These are phyloP conservation scores for Peromyscus maniculatus DNA, from an alignment of 2,113 vertebrate species.

Conservation along the genomic window DNA sequence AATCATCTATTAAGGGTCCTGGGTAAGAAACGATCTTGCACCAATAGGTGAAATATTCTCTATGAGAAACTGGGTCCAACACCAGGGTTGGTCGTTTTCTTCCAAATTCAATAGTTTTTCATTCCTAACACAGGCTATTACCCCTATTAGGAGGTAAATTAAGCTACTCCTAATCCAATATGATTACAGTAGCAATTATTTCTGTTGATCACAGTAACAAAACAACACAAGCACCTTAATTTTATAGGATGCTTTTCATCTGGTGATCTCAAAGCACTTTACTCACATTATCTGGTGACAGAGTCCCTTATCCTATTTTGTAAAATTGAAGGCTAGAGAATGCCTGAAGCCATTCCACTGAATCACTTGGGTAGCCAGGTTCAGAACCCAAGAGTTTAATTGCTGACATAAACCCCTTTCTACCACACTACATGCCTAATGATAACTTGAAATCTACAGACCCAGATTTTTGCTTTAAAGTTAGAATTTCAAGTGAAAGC, in stretches of 20 bases:
- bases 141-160: background rate
- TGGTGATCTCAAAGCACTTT: conserved; percentile 74
- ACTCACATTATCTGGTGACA: conserved; percentile 79
- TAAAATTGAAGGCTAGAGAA: conserved; percentile 73
- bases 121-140: conserved; percentile 11
- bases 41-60: background rate
- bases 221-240: conserved; percentile 59
- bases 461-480: conserved; percentile 25
- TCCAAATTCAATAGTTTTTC: conserved; percentile 38
- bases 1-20: conserved; percentile 19
- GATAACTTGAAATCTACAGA: background rate
- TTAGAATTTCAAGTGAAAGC: conserved; percentile 42
- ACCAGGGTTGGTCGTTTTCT: background rate
- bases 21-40: conserved; percentile 11
- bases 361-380: conserved; percentile 84
- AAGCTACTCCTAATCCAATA: conserved; percentile 52
- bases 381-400: conserved; percentile 71
- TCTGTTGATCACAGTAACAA: conserved; percentile 70
- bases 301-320: conserved; percentile 65
- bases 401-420: conserved; percentile 37
- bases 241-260: conserved; percentile 75
- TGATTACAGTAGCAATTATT: conserved; percentile 78
- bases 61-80: conserved; percentile 20
- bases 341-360: conserved; percentile 62
- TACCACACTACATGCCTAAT: background rate